Conservation (phyloP, 2,888 invertebrate species). For the Crossocerus cetratus region DNA sequence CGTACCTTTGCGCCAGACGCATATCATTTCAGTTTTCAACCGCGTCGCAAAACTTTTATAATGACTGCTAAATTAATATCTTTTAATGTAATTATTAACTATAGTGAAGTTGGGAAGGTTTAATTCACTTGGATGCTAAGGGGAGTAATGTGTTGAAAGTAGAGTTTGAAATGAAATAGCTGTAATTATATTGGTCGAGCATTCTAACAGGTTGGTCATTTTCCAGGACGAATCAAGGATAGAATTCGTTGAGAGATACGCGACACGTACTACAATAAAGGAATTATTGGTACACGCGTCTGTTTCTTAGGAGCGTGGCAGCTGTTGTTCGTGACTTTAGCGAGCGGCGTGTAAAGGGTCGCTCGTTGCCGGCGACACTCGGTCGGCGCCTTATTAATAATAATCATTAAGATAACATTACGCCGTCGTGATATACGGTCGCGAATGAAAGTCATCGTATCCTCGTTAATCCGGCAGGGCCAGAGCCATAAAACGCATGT, state of each 20-base stretch:
- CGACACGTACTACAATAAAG: not conserved
- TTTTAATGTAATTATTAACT: too few species aligned
- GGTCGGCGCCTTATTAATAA: constrained; percentile 1
- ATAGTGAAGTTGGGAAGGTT: too few species aligned
- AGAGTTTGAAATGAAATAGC: not conserved
- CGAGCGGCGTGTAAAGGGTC: not conserved
- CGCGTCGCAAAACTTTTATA: too few species aligned
- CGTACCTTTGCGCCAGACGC: too few species aligned
- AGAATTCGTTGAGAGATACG: not conserved
- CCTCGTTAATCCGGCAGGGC: not conserved
- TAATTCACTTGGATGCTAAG: too few species aligned
- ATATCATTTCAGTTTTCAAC: too few species aligned
- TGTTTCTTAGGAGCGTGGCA: not conserved
- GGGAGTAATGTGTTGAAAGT: too few species aligned
- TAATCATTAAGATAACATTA: not conserved
- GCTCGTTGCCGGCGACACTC: not conserved
- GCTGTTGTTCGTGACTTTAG: not conserved
- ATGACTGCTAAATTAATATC: too few species aligned
- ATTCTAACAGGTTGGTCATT: constrained; percentile 3
- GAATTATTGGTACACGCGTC: not conserved
- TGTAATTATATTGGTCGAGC: not conserved
- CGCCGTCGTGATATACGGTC: not conserved
- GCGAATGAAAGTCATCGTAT: constrained; percentile 5
- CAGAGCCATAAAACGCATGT: too few species aligned
- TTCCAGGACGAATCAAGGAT: not conserved